phyloP scores from a whole-genome alignment of 2,113 vertebrate species.

The Passerina amoena region DNA sequence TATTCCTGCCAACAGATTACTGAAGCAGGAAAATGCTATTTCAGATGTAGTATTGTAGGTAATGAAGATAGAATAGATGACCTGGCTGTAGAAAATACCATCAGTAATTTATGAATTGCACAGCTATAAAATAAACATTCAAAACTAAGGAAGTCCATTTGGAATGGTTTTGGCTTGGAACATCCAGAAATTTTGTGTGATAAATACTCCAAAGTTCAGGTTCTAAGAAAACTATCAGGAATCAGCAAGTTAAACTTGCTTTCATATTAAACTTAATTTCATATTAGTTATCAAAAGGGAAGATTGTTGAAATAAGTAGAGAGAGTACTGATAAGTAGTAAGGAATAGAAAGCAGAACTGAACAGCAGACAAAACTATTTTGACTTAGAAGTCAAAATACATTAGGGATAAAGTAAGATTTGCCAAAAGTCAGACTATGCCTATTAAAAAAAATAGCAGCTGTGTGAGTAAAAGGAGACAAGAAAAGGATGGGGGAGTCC shows the following conservation, averaged over 20 bases:
- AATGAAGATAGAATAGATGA: slow-evolving; percentile 51
- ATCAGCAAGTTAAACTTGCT: neutral
- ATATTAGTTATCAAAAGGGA: neutral
- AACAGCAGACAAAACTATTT: neutral
- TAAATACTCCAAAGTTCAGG: neutral
- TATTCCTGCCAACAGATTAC: slow-evolving; percentile 51
- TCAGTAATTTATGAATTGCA: neutral
- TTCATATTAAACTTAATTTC: neutral
- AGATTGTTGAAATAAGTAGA: neutral
- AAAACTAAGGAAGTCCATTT: neutral
- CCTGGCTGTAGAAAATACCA: neutral
- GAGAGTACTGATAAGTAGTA: neutral
- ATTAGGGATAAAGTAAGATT: neutral
- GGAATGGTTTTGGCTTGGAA: neutral
- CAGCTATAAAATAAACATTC: slow-evolving; percentile 15
- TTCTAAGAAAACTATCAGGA: neutral
- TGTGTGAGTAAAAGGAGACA: neutral
- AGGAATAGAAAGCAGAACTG: neutral
- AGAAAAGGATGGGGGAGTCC: neutral
- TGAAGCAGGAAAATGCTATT: slow-evolving; percentile 40
- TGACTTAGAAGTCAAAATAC: neutral
- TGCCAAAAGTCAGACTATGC: neutral
- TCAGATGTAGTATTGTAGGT: slow-evolving; percentile 11
- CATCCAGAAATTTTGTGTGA: neutral
- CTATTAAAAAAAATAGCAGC: neutral